These are phyloP conservation scores for Eira barbara DNA, from an alignment of 2,113 vertebrate genomes.

Conservation along the genomic window DNA sequence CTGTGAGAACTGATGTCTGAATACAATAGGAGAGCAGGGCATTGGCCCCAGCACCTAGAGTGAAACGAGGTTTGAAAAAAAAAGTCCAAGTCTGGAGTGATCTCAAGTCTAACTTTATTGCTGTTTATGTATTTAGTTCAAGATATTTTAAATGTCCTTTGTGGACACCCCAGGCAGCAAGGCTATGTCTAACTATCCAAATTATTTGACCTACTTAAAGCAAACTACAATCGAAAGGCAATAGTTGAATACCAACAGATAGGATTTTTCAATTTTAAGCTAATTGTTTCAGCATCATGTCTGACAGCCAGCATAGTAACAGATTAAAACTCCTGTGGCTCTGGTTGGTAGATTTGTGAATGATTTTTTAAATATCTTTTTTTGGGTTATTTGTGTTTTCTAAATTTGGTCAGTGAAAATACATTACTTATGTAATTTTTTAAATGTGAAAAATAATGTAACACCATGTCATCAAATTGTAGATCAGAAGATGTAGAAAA, in stretches of 20 bases:
- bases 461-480: background rate
- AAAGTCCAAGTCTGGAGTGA: background rate
- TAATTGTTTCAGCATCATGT: background rate
- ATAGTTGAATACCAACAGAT: background rate
- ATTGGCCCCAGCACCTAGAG: background rate
- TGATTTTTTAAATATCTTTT: background rate
- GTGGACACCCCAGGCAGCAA: background rate
- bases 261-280: slow-evolving; percentile 3
- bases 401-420: background rate
- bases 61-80: background rate
- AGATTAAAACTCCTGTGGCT: background rate
- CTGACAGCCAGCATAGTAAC: background rate
- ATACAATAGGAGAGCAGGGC: background rate
- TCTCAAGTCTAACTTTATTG: background rate
- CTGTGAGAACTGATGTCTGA: background rate
- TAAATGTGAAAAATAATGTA: background rate
- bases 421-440: background rate
- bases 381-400: background rate
- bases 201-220: background rate
- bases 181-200: background rate
- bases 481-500: background rate
- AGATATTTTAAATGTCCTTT: background rate
- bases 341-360: background rate
- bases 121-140: background rate
- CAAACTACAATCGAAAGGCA: background rate